phyloP scores from a whole-genome alignment of 1,140 invertebrate species.

The Papilio xuthus region DNA sequence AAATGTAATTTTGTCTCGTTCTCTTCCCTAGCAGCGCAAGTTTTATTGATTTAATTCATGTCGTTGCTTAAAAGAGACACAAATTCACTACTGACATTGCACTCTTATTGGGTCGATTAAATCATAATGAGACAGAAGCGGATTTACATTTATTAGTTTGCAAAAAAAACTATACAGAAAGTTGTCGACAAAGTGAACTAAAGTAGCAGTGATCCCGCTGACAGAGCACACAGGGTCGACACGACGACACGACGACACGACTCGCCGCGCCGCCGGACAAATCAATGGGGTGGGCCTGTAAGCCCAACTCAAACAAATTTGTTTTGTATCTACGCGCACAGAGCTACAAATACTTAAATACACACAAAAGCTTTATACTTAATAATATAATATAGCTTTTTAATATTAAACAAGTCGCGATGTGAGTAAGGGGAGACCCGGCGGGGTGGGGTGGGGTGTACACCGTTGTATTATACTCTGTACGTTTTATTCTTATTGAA shows the following conservation, averaged over 20 bases:
- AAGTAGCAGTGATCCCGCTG: conserved; percentile 18
- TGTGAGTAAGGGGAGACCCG: neutral
- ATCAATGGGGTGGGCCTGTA: conserved; percentile 16
- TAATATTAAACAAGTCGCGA: conserved; percentile 24
- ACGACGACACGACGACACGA: neutral
- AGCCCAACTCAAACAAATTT: conserved; percentile 31
- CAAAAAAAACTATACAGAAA: neutral
- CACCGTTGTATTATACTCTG: neutral
- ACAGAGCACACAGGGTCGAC: neutral
- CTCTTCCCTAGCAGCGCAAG: neutral
- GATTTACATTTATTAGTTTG: conserved; percentile 6
- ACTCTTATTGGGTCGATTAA: neutral
- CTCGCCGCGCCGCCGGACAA: neutral
- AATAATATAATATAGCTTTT: conserved; percentile 38
- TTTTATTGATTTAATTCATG: neutral
- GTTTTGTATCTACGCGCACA: conserved; percentile 7
- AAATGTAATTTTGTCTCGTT: neutral
- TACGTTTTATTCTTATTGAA: conserved; percentile 1
- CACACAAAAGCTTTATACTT: conserved; percentile 31
- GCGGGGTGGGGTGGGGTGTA: too few species aligned
- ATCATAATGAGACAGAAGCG: conserved; percentile 1
- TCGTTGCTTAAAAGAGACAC: neutral
- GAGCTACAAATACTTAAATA: conserved; percentile 24
- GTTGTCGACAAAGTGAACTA: conserved; percentile 11
- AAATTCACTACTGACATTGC: neutral